Base-by-base conservation (phyloP, 2,797 vertebrate species). In the Myotis myotis region DNA sequence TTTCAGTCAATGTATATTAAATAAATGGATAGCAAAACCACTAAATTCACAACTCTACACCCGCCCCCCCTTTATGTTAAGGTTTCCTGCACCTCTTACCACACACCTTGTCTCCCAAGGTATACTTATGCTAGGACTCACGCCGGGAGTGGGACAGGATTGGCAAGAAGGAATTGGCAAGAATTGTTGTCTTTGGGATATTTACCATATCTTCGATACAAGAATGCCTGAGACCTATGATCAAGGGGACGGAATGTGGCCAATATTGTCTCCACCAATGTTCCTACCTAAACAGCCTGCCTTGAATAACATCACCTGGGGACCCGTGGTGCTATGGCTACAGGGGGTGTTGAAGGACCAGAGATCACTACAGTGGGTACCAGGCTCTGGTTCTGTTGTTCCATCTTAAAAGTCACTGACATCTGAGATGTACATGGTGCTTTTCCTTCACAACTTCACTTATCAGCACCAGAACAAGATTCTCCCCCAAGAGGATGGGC, bases 401-500 rank as follows among this genome's bases (percentile, higher is more conserved):
- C 13, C 7, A 62, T 15, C 20, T n/a, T 60, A 28, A 57, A 83
- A 2, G 41, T 49, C 30, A 66, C 47, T 12, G 23, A 9, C 66
- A 33, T 22, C 28, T 51, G 62, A 85, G 85, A 75, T 64, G 25
- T 25, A 51, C 41, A 38, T 12, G 7, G 17, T 57, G 4, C 17
- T 68, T 95, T 88, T 44, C 22, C 41, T 47, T 51, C 33, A 49
- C 44, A 92, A 9, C 3, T 22, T 78, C 72, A 62, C 20, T 68
- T 75, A 33, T 1, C 44, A 60, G 86, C 71, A 89, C 4, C 12
- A 71, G 79, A 86, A 82, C 38, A 82, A 81, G 44, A 23, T 75
- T 91, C 86, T 95, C 83, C 71, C 44, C 51, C 79, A 81, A 30
- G 28, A 93, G 82, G 94, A 95, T 83, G 30, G 83, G 33, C 87